A percentile compares a stretch with the other conserved stretches of the same genome.
Evolutionary conservation across 2,113 vertebrate species (phyloP).

Genomic region (Lathamus discolor): DNA sequence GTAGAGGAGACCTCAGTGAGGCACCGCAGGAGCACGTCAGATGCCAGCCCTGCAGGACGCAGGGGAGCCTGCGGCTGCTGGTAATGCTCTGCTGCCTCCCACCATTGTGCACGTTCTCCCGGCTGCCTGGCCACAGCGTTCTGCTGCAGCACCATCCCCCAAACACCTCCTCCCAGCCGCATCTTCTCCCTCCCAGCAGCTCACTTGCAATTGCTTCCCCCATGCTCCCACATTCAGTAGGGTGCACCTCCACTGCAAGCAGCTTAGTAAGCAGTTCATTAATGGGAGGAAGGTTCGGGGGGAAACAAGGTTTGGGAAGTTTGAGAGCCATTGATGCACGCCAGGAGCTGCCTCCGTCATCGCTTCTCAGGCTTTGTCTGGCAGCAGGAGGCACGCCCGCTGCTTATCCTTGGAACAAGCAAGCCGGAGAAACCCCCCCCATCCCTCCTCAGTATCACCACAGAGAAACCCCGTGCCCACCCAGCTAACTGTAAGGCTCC

Average conservation of each 20-base stretch:
- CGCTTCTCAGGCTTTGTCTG: constrained; percentile 43
- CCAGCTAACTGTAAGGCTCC: not conserved
- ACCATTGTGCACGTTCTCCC: constrained; percentile 9
- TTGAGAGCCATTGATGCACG: not conserved
- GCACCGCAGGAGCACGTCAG: not conserved
- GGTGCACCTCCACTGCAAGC: not conserved
- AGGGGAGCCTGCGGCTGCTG: not conserved
- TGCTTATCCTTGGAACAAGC: not conserved
- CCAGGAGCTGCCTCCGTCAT: constrained; percentile 1
- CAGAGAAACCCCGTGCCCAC: not conserved
- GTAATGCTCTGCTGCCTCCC: not conserved
- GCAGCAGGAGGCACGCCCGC: constrained; percentile 26
- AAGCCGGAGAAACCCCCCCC: not conserved
- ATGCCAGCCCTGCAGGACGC: not conserved
- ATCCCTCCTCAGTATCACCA: not conserved
- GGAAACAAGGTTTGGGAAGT: not conserved
- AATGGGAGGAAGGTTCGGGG: not conserved
- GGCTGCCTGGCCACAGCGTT: not conserved
- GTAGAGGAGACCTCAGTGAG: not conserved
- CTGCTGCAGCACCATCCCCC: constrained; percentile 40
- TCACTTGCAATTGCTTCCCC: not conserved
- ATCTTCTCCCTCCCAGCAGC: not conserved
- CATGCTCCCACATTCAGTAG: not conserved
- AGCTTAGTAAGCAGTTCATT: not conserved
- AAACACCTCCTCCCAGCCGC: not conserved